These are phyloP conservation scores for Babyrousa celebensis DNA, from an alignment of 2,797 vertebrate species.

Conservation along the genomic window DNA sequence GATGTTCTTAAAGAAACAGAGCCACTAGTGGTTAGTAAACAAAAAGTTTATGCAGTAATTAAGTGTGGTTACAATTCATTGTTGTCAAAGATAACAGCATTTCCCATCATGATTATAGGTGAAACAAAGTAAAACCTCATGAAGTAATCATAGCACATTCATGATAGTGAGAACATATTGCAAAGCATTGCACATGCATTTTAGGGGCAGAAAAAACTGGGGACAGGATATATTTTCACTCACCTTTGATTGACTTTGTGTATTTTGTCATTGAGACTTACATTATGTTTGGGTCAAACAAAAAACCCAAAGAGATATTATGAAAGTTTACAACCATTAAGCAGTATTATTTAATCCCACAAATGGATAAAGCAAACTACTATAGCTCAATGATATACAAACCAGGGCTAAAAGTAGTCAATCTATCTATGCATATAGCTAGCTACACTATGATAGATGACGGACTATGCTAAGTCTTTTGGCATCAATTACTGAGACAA, in stretches of 20 bases:
- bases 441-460: slow-evolving; percentile 87
- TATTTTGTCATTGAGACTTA: slow-evolving; percentile 99
- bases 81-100: slow-evolving; percentile 77
- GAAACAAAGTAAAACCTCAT: slow-evolving; percentile 80
- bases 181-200: slow-evolving; percentile 85
- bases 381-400: slow-evolving; percentile 93
- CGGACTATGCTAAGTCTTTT: slow-evolving; percentile 82
- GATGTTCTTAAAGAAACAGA: slow-evolving; percentile 82
- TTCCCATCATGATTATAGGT: slow-evolving; percentile 79
- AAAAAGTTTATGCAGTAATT: slow-evolving; percentile 83
- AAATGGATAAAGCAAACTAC: slow-evolving; percentile 93
- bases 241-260: slow-evolving; percentile 81
- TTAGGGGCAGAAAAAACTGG: slow-evolving; percentile 90
- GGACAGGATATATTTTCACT: slow-evolving; percentile 93
- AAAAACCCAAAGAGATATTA: slow-evolving; percentile 98
- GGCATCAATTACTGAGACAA: slow-evolving; percentile 84
- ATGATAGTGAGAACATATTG: slow-evolving; percentile 83
- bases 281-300: slow-evolving; percentile 99
- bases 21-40: slow-evolving; percentile 78
- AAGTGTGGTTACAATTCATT: slow-evolving; percentile 81
- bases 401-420: slow-evolving; percentile 92
- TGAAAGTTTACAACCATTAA: slow-evolving; percentile 94
- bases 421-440: slow-evolving; percentile 88
- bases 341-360: slow-evolving; percentile 96
- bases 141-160: slow-evolving; percentile 80